phyloP scores from a whole-genome alignment of 2,113 vertebrate genomes.

The Clarias gariepinus region DNA sequence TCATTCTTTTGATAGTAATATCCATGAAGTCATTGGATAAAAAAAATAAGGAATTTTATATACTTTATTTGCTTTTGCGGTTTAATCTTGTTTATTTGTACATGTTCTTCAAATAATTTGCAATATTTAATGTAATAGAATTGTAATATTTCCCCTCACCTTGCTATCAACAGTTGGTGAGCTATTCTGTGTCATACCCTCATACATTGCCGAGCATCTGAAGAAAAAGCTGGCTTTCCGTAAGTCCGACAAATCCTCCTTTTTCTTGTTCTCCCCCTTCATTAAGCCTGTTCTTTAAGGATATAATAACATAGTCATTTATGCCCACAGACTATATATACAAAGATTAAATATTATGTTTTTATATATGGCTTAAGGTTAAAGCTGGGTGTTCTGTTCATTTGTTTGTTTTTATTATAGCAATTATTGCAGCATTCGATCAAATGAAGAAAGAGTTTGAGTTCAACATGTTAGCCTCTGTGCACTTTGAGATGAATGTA shows the following conservation, averaged over 20 bases:
- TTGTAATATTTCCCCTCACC: neutral
- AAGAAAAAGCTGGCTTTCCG: slow-evolving; percentile 61
- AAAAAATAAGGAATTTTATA: too few species aligned
- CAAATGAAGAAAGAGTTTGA: slow-evolving; percentile 81
- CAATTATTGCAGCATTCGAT: slow-evolving; percentile 67
- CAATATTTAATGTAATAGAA: neutral
- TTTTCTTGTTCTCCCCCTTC: neutral
- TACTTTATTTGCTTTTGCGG: too few species aligned
- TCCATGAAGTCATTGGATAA: neutral
- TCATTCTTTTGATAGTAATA: neutral
- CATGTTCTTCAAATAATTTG: neutral
- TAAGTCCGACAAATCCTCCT: slow-evolving; percentile 65
- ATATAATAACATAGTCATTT: neutral
- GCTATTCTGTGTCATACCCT: slow-evolving; percentile 81
- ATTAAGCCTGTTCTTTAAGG: neutral
- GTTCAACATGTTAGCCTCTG: slow-evolving; percentile 78
- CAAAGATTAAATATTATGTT: neutral
- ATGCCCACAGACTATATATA: neutral
- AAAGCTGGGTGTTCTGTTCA: neutral
- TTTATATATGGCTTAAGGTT: neutral
- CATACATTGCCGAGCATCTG: slow-evolving; percentile 75
- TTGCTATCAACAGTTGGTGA: slow-evolving; percentile 64
- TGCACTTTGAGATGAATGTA: slow-evolving; percentile 69
- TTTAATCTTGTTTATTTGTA: too few species aligned
- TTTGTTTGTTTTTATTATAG: slow-evolving; percentile 59